These are phyloP conservation scores for Rhabdomys dilectus DNA, from an alignment of 2,113 vertebrate genomes.

Conservation along the genomic window DNA sequence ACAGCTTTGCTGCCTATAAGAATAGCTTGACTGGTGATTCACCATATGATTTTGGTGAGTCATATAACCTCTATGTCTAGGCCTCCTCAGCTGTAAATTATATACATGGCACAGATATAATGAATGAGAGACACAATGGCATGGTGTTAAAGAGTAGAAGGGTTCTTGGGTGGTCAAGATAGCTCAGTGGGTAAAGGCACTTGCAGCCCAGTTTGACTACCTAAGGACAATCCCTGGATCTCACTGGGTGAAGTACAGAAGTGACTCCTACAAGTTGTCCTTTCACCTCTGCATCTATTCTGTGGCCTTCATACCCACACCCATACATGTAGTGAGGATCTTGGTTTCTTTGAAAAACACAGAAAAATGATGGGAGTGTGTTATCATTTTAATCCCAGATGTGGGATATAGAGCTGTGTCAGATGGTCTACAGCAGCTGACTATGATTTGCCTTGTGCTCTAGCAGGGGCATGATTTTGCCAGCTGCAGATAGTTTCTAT, in stretches of 20 bases:
- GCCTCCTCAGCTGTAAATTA: slow-evolving; percentile 72
- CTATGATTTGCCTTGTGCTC: too few relatives aligned
- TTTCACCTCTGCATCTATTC: not conserved
- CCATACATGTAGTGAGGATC: too few relatives aligned
- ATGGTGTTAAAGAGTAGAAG: slow-evolving; percentile 6
- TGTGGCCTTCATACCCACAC: not conserved
- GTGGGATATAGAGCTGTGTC: too few relatives aligned
- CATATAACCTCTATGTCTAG: slow-evolving; percentile 77
- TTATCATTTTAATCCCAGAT: too few relatives aligned
- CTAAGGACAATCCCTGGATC: not conserved
- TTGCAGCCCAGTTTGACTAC: not conserved
- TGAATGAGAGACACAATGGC: slow-evolving; percentile 52
- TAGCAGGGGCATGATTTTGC: too few relatives aligned
- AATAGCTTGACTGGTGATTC: slow-evolving; percentile 70
- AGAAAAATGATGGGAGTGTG: too few relatives aligned
- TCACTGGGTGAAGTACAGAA: not conserved
- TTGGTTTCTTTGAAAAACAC: too few relatives aligned
- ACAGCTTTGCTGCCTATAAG: slow-evolving; percentile 72
- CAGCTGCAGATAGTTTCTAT: too few relatives aligned
- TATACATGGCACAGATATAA: slow-evolving; percentile 62
- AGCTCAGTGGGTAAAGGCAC: not conserved
- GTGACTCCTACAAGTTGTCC: not conserved
- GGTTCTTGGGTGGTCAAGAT: not conserved
- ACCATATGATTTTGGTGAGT: slow-evolving; percentile 75
- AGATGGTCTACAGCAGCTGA: too few relatives aligned